Evolutionary conservation across 2,113 vertebrate genomes (phyloP), one percentile per base, ranked within the genome.

Genomic region (Mormoops blainvillei): DNA sequence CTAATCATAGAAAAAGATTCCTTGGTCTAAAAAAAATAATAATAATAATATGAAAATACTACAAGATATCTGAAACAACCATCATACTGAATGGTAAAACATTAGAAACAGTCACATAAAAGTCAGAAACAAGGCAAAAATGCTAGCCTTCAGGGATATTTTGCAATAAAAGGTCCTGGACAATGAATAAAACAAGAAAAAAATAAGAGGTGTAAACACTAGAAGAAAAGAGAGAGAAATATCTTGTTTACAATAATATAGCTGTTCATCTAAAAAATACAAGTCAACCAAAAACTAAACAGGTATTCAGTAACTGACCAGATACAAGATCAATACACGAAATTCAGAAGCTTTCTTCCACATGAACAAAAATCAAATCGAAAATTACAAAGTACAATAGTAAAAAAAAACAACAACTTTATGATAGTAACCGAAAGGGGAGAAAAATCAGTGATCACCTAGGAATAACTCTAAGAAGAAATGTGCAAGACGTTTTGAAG

Each of bases 41-140:
- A 58, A 48, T 67, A 48, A 58, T 50, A 52, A 52, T 65, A 54
- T 36, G 28, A 61, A 50, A 31, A 78, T 50, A 84, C 28, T 84
- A 38, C 3, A 50, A 84, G 45, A 92, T 67, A 71, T 20, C 45
- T 80, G 20, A 78, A 65, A 38, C 4, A 36, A 54, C 36, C 20
- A 54, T 22, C 58, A 12, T 61, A 56, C 24, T 12, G 7, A 71
- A 85, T 70, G 58, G 22, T 43, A 61, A 92, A 90, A 93, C 52
- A 67, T 86, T 85, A 77, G 48, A 87, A 95, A 56, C 56, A 24
- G 18, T 61, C n/a, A 83, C 36, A 56, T 48, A 54, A 90, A 86
- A 83, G 38, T 82, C n/a, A 93, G 31, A 14, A 95, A 74, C 13
- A 90, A 94, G 56, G 77, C 68, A 67, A 89, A 95, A 41, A 93